A percentile compares a stretch with the other conserved stretches of the same genome.
These are phyloP conservation scores for Spisula subtruncata DNA, from an alignment of 2,888 invertebrate species.

Conservation along the genomic window DNA sequence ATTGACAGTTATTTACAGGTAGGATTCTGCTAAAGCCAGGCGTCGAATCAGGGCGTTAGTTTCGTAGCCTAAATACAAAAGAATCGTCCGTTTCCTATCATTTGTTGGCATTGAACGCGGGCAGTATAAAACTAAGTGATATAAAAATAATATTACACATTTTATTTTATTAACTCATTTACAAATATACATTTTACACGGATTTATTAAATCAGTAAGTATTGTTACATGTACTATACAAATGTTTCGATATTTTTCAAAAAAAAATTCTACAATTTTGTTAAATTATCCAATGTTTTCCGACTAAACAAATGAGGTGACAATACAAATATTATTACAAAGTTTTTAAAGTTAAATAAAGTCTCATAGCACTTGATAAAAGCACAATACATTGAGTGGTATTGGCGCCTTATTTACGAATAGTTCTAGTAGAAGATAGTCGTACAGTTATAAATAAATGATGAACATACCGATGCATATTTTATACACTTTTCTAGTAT, in stretches of 20 bases:
- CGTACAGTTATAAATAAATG: neutral
- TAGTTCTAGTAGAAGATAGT: too few relatives aligned
- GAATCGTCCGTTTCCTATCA: slow-evolving; percentile 23
- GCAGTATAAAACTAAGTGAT: neutral
- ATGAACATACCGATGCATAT: neutral
- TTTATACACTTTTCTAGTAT: neutral
- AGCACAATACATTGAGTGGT: too few relatives aligned
- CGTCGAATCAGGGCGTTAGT: slow-evolving; percentile 37
- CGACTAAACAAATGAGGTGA: too few relatives aligned
- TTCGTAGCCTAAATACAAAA: slow-evolving; percentile 33
- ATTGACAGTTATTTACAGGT: slow-evolving; percentile 67
- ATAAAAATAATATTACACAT: neutral
- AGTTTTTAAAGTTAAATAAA: too few relatives aligned
- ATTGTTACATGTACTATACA: neutral
- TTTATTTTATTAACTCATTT: neutral
- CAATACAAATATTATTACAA: too few relatives aligned
- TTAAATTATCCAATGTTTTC: too few relatives aligned
- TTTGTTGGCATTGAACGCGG: neutral
- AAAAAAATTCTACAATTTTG: too few relatives aligned
- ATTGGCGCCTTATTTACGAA: too few relatives aligned
- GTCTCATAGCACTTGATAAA: too few relatives aligned
- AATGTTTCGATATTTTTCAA: too few relatives aligned
- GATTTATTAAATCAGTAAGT: neutral
- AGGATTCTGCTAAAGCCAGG: neutral
- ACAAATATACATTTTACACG: neutral